Conservation (phyloP, 2,888 invertebrate genomes). For the Agonopterix arenella region DNA sequence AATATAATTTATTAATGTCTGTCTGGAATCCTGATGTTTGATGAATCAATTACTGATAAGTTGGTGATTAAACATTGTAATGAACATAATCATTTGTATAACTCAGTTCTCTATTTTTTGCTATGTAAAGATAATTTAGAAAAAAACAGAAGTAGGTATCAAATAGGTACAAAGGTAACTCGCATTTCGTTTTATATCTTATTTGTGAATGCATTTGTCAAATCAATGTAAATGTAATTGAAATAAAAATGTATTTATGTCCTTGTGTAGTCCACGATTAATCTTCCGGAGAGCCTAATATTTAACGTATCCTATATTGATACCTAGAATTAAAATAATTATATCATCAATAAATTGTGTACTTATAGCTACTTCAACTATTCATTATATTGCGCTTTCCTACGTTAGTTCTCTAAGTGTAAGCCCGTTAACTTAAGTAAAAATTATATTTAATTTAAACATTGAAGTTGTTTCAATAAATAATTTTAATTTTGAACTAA, state of each 20-base stretch:
- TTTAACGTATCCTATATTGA: conserved; percentile 58
- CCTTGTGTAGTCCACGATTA: conserved; percentile 35
- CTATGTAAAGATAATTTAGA: conserved; percentile 38
- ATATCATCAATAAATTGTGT: conserved; percentile 36
- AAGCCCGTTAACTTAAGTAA: conserved; percentile 66
- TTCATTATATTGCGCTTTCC: conserved; percentile 60
- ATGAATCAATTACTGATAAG: conserved; percentile 22
- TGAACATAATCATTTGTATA: neutral
- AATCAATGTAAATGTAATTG: conserved; percentile 45
- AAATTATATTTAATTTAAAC: conserved; percentile 62
- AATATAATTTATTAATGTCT: conserved; percentile 32
- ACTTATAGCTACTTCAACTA: conserved; percentile 63
- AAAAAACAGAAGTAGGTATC: conserved; percentile 45
- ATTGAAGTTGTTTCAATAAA: conserved; percentile 74
- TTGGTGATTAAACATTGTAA: neutral
- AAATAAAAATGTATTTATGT: conserved; percentile 28
- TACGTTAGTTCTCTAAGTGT: conserved; percentile 54
- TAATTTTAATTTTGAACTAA: conserved; percentile 63
- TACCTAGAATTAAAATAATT: conserved; percentile 46
- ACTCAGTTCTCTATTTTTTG: conserved; percentile 27
- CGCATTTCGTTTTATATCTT: conserved; percentile 35
- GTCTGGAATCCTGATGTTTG: conserved; percentile 42
- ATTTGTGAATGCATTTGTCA: conserved; percentile 53
- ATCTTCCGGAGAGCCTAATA: conserved; percentile 49
- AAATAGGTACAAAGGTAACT: conserved; percentile 53